Evolutionary conservation across 1,140 invertebrate species (phyloP).

Genomic region (Tetramorium simillimum): DNA sequence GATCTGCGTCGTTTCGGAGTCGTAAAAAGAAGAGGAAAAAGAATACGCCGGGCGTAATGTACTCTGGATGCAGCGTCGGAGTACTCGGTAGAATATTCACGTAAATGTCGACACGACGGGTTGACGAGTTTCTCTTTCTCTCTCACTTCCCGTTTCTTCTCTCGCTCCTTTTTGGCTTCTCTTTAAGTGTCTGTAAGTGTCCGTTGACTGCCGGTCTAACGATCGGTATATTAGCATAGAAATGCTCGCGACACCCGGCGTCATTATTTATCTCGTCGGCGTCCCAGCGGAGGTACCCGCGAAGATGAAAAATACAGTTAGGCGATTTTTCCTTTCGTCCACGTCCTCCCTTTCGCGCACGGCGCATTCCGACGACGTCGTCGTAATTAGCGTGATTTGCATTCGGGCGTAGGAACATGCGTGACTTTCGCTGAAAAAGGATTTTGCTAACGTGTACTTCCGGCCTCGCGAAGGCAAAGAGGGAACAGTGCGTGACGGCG

Average conservation of each 20-base stretch:
- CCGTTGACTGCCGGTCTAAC: background rate
- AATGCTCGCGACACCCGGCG: background rate
- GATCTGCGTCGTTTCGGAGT: background rate
- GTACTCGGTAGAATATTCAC: background rate
- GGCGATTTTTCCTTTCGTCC: background rate
- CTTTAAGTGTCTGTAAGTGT: background rate
- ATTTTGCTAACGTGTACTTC: background rate
- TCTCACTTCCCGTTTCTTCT: background rate
- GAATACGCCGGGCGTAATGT: background rate
- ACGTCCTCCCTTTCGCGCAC: background rate
- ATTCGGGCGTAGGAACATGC: background rate
- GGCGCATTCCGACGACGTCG: conserved; percentile 18
- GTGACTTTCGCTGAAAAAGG: background rate
- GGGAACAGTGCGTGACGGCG: background rate
- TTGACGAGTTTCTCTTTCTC: background rate
- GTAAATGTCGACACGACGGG: background rate
- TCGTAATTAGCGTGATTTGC: conserved; percentile 22
- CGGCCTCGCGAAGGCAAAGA: background rate
- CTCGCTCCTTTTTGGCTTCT: background rate
- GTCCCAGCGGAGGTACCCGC: background rate
- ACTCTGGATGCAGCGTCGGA: background rate
- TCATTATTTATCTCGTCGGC: conserved; percentile 4
- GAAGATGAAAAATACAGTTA: conserved; percentile 4
- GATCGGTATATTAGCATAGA: conserved; percentile 43
- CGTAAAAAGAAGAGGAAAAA: background rate